phyloP scores from a whole-genome alignment of 2,888 invertebrate genomes.

The Diarsia brunnea region DNA sequence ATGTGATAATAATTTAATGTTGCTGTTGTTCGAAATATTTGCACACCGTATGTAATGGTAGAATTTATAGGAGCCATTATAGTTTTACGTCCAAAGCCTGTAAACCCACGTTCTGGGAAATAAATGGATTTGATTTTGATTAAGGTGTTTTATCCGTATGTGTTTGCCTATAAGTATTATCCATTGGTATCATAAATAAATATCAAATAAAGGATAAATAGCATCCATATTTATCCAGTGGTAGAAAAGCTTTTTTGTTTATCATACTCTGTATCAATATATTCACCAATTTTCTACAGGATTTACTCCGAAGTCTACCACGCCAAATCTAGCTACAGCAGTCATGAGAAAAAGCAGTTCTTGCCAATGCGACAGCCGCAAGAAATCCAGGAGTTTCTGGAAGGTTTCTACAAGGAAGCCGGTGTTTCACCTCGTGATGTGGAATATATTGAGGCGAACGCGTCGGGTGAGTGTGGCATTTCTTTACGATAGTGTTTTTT shows the following conservation, averaged over 20 bases:
- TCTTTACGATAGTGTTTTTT: not conserved
- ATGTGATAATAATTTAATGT: not conserved
- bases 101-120: too few relatives aligned
- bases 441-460: conserved; percentile 95
- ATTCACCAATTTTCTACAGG: conserved; percentile 3
- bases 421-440: conserved; percentile 92
- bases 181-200: too few relatives aligned
- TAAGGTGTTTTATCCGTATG: not conserved
- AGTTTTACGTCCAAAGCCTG: too few relatives aligned
- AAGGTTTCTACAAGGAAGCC: conserved; percentile 91
- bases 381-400: conserved; percentile 85
- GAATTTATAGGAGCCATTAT: too few relatives aligned
- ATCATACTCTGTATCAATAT: not conserved
- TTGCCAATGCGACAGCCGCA: conserved; percentile 64
- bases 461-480: conserved; percentile 88
- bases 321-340: conserved; percentile 38
- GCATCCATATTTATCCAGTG: too few relatives aligned
- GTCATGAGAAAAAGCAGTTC: conserved; percentile 44
- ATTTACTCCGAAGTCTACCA: conserved; percentile 49
- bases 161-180: not conserved
- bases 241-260: too few relatives aligned
- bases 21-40: too few relatives aligned
- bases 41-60: too few relatives aligned
- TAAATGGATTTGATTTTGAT: too few relatives aligned
- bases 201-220: too few relatives aligned